Conservation (phyloP, 1,140 invertebrate species). For the Tetranychus cinnabarinus region DNA sequence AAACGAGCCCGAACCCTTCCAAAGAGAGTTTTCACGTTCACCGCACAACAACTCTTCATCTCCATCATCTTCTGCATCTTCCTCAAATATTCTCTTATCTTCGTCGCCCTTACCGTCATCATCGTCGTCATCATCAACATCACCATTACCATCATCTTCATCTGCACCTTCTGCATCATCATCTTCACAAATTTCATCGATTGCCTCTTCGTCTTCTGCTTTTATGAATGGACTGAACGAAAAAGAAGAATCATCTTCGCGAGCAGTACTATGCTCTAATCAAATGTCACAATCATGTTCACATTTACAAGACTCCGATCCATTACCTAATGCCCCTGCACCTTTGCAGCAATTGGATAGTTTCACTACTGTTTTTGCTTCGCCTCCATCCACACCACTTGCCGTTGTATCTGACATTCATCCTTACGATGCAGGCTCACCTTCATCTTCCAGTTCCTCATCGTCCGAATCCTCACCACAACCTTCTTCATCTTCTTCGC, state of each 20-base stretch:
- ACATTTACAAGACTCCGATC: background rate
- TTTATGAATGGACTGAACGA: background rate
- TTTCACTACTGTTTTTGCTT: conserved; percentile 8
- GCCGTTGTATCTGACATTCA: conserved; percentile 1
- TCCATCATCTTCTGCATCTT: background rate
- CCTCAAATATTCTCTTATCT: background rate
- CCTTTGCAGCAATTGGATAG: conserved; percentile 8
- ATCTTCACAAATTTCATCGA: background rate
- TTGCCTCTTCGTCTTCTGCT: background rate
- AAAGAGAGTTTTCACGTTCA: background rate
- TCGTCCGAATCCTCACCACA: conserved; percentile 2
- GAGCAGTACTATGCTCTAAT: background rate
- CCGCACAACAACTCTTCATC: background rate
- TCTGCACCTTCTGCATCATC: background rate
- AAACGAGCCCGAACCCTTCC: background rate
- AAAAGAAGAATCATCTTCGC: background rate
- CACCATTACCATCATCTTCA: background rate
- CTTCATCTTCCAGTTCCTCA: background rate
- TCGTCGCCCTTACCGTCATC: background rate
- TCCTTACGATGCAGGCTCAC: background rate
- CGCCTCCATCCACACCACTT: conserved; percentile 2
- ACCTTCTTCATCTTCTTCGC: background rate
- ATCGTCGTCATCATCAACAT: background rate
- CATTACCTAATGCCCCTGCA: background rate
- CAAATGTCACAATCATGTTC: background rate